Evolutionary conservation across 92 coral and sea anemone genomes (phyloP), one percentile per base, ranked within the genome.

Genomic region (Galaxea fascicularis): DNA sequence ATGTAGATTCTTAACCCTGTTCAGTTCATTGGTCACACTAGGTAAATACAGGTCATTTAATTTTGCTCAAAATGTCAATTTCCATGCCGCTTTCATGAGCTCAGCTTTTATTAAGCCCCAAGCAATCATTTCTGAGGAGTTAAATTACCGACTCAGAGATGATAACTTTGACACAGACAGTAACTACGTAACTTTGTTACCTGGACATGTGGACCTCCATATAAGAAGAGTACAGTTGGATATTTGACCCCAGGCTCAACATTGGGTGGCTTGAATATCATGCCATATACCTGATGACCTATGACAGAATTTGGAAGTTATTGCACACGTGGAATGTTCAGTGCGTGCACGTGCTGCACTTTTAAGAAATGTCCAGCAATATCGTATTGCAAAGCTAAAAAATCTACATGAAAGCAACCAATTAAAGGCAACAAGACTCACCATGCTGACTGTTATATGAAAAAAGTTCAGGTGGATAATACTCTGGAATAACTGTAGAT

Each of bases 161-260:
- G n/a, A n/a, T n/a, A n/a, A n/a, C n/a, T n/a, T n/a, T n/a, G n/a
- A n/a, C n/a, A n/a, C n/a, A n/a, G 41, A 35, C 41, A 35, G 41
- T 35, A 35, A 67, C 30, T 4, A 17, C 20, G n/a, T 22, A 29
- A 47, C 13, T 18, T 5, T 15, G 9, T 12, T 74, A 96, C 98
- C 98, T 96, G 99, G 8, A 96, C 99, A 80, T 95, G 95, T 52
- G 99, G 99, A 30, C 99, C 99, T 46, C 98, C 99, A 85, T 96
- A 96, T 30, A 96, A 95, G 60, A 93, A 96, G 86, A 96, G 81
- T 26, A 96, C 92, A 10, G 96, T 91, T 14, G 99, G 98, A 75
- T 96, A 94, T 66, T 92, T 91, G 49, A 84, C 92, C 15, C 95
- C 93, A 26, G 96, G 94, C 51, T 92, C 91, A 89, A 92, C 79